Base-by-base conservation (phyloP, 2,113 vertebrate species). In the Gorsachius goisagi region DNA sequence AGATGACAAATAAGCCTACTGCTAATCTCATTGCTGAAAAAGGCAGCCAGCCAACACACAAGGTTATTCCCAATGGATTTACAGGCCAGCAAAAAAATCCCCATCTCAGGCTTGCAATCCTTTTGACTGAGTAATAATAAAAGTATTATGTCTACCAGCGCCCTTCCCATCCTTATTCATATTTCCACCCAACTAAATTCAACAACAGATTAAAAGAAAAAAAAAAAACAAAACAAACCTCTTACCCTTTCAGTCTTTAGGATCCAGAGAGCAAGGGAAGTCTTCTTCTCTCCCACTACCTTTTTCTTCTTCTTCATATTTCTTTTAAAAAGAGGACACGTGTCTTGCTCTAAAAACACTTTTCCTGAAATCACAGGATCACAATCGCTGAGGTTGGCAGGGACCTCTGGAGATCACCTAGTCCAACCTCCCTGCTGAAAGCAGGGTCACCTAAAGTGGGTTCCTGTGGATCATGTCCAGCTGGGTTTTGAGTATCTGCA, bases 401-500 rank as follows among this genome's bases (percentile, higher is more conserved):
- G 19, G 23, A 63, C 12, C 19, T 75, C 55, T 9, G 6, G 32
- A 82, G 37, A 67, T 11, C 19, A n/a, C 9, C 19, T 39, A 72
- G 26, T 68, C 13, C 26, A 84, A 56, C 30, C 2, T 59, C 41
- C n/a, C n/a, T 72, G 19, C 47, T 63, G 24, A 69, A n/a, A 69
- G 20, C 37, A 53, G 28, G 9, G 30, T 58, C 15, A 58, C n/a
- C 39, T 58, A 66, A 10, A 56, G 20, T 15, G 44, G 30, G 39
- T 63, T 75, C 21, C 64, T 39, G 30, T 22, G 30, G 12, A 52
- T 5, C 6, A 41, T 8, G 15, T 55, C n/a, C 69, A 59, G 5
- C 4, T 0, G 0, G 0, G 0, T 66, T 85, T 82, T 58, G 64
- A 92, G 26, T 9, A 75, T 23, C 24, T 30, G 12, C 4, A 39